Conservation (phyloP, 2,888 invertebrate species). For the Agriopis aurantiaria region DNA sequence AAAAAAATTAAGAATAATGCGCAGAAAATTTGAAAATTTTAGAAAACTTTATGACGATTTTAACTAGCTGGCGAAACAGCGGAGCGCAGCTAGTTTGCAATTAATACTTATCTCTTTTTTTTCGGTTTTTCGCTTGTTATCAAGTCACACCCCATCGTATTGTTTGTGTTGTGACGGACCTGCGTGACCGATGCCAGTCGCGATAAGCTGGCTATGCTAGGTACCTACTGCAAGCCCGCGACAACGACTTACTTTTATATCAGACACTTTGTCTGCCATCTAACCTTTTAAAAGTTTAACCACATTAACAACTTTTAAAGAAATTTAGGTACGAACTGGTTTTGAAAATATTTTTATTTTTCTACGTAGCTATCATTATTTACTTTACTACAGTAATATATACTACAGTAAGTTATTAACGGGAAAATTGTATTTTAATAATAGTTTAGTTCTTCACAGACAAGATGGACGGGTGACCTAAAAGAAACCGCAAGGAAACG, state of each 20-base stretch:
- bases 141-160: constrained; percentile 18
- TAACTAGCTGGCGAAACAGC: too few species aligned
- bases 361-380: not conserved
- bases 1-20: too few species aligned
- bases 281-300: not conserved
- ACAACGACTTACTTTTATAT: constrained; percentile 6
- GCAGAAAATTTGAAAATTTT: too few species aligned
- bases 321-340: too few species aligned
- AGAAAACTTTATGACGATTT: too few species aligned
- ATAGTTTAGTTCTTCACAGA: too few species aligned
- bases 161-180: constrained; percentile 40
- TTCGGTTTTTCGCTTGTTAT: constrained; percentile 1
- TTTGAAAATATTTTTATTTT: too few species aligned
- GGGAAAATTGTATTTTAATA: too few species aligned
- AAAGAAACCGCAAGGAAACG: too few species aligned
- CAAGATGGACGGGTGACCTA: too few species aligned
- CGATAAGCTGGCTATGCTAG: constrained; percentile 35
- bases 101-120: too few species aligned
- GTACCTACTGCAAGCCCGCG: not conserved
- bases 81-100: not conserved
- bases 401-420: too few species aligned
- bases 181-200: constrained; percentile 40
- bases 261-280: constrained; percentile 17
- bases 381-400: not conserved
- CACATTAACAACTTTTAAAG: not conserved